These are phyloP conservation scores for Blastomussa wellsi DNA, from an alignment of 92 coral and sea anemone genomes.

Conservation along the genomic window DNA sequence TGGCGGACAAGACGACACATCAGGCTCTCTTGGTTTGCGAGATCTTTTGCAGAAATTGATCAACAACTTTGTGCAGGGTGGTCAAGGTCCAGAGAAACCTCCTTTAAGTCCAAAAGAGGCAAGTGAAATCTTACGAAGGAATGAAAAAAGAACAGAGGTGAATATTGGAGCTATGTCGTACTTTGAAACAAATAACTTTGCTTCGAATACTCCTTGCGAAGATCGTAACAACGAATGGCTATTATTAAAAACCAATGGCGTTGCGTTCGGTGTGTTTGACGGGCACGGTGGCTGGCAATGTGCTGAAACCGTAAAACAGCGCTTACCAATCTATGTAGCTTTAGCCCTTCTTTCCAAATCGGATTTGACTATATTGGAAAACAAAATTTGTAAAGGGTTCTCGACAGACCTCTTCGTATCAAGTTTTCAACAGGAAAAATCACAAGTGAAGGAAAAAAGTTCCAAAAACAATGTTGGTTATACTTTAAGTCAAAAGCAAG, in stretches of 20 bases:
- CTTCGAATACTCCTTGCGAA: conserved; percentile 91
- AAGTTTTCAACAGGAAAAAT: conserved; percentile 33
- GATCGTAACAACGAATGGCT: conserved; percentile 86
- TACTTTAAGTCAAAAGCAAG: conserved; percentile 81
- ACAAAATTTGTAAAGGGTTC: conserved; percentile 46
- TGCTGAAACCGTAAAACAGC: conserved; percentile 85
- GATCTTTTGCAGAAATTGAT: conserved; percentile 86
- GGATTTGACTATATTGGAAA: conserved; percentile 60
- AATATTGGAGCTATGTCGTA: conserved; percentile 82
- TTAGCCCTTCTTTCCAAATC: conserved; percentile 69
- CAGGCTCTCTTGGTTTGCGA: conserved; percentile 71
- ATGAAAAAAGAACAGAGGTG: conserved; percentile 80
- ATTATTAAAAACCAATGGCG: conserved; percentile 66
- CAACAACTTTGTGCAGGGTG: conserved; percentile 76
- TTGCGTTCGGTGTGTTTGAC: conserved; percentile 89
- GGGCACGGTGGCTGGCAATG: conserved; percentile 99
- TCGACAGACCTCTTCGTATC: conserved; percentile 33
- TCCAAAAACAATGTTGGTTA: conserved; percentile 57
- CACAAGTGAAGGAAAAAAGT: background rate
- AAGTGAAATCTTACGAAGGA: conserved; percentile 71
- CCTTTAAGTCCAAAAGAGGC: conserved; percentile 86
- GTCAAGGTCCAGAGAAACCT: conserved; percentile 73
- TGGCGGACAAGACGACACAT: conserved; percentile 59
- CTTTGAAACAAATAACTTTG: conserved; percentile 86
- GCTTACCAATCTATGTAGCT: conserved; percentile 90